Conservation (phyloP, 2,888 invertebrate species). For the Steinernema hermaphroditum region DNA sequence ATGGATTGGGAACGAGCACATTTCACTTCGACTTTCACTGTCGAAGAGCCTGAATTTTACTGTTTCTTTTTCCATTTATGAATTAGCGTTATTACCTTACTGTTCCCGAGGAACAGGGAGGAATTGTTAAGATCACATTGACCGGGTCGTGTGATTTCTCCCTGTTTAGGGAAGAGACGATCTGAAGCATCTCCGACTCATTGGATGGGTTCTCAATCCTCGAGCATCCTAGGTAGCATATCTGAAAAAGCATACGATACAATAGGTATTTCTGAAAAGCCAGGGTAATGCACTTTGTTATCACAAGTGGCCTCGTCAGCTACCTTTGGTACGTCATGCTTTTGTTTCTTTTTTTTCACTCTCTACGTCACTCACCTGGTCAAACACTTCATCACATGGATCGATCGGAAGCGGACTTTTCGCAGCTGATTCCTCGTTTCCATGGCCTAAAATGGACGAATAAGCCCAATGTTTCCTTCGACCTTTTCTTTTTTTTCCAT, state of each 20-base stretch:
- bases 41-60: conserved; percentile 74
- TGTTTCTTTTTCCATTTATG: too few species aligned
- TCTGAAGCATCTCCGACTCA: conserved; percentile 58
- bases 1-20: conserved; percentile 78
- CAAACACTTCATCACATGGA: conserved; percentile 23
- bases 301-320: too few species aligned
- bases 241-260: conserved; percentile 45
- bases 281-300: too few species aligned
- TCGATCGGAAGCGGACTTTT: conserved; percentile 14
- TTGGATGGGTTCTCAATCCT: conserved; percentile 56
- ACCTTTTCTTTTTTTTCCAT: too few species aligned
- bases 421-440: not conserved
- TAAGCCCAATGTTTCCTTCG: too few species aligned
- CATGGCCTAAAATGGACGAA: not conserved
- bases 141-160: conserved; percentile 73
- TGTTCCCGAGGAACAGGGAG: conserved; percentile 86
- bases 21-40: conserved; percentile 78
- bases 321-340: too few species aligned
- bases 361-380: conserved; percentile 17
- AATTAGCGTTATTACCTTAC: too few species aligned
- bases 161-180: conserved; percentile 74
- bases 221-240: conserved; percentile 61
- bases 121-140: conserved; percentile 87
- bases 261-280: too few species aligned
- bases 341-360: too few species aligned